These are phyloP conservation scores for Dromas ardeola DNA, from an alignment of 2,113 vertebrate genomes.

Conservation along the genomic window DNA sequence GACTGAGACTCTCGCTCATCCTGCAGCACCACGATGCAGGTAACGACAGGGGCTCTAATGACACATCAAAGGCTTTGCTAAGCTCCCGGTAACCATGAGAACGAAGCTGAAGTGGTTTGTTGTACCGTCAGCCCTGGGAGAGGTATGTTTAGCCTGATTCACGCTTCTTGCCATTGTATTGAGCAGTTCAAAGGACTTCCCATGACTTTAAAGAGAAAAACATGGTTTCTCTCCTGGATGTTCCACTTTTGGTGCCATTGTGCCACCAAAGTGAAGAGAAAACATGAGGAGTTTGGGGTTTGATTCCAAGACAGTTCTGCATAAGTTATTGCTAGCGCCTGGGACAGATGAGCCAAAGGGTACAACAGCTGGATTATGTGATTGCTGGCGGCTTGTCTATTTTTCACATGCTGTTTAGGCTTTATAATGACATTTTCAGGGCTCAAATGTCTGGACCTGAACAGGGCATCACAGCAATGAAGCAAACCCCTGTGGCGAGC, in stretches of 20 bases:
- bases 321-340: neutral
- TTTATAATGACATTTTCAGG: neutral
- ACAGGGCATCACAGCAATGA: neutral
- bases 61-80: slow-evolving; percentile 66
- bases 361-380: neutral
- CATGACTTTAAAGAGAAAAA: slow-evolving; percentile 56
- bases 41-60: slow-evolving; percentile 57
- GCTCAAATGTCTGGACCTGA: neutral
- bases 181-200: slow-evolving; percentile 53
- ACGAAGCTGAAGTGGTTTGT: slow-evolving; percentile 48
- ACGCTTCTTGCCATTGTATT: slow-evolving; percentile 25
- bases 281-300: neutral
- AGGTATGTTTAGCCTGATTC: slow-evolving; percentile 59
- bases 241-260: slow-evolving; percentile 36
- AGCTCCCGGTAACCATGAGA: slow-evolving; percentile 66
- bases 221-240: neutral
- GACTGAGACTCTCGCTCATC: slow-evolving; percentile 5
- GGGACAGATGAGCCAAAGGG: neutral
- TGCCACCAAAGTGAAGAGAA: slow-evolving; percentile 31
- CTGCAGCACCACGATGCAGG: slow-evolving; percentile 35
- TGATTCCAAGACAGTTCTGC: neutral
- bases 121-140: slow-evolving; percentile 33
- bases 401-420: neutral
- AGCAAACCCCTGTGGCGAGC: neutral
- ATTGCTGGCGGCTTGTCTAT: neutral